Evolutionary conservation across 1,140 invertebrate genomes (phyloP).

Genomic region (Luehdorfia chinensis): DNA sequence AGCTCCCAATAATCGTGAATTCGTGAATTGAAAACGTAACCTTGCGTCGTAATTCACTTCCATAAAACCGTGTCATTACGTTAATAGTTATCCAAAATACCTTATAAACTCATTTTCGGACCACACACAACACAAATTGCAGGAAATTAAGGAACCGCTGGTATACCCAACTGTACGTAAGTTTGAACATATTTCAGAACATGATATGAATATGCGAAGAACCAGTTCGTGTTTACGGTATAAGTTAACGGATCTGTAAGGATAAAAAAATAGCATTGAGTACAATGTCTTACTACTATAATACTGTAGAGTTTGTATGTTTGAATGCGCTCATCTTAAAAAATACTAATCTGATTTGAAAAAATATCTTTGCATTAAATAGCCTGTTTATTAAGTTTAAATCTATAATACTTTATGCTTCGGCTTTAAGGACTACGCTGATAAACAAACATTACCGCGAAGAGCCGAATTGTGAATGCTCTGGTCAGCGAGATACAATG

Average conservation of each 20-base stretch:
- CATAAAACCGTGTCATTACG: constrained; percentile 7
- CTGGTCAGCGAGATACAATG: too few species aligned
- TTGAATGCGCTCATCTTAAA: too few species aligned
- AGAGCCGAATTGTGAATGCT: too few species aligned
- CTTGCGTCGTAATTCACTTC: constrained; percentile 5
- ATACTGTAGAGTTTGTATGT: too few species aligned
- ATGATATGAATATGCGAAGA: too few species aligned
- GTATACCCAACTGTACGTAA: not conserved
- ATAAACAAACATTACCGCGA: too few species aligned
- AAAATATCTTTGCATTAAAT: too few species aligned
- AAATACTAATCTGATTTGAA: too few species aligned
- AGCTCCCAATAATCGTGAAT: too few species aligned
- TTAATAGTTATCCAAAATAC: constrained; percentile 4
- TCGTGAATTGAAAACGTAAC: constrained; percentile 14
- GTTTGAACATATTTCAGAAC: not conserved
- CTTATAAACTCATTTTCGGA: constrained; percentile 18
- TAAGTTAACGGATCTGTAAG: constrained; percentile 29
- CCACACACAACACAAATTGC: constrained; percentile 28
- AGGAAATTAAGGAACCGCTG: constrained; percentile 22
- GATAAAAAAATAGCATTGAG: constrained; percentile 24
- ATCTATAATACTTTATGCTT: too few species aligned
- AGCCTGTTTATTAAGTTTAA: not conserved
- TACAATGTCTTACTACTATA: too few species aligned
- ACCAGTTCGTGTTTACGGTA: constrained; percentile 31
- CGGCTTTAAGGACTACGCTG: too few species aligned